Base-by-base conservation (phyloP, 2,113 vertebrate genomes). In the Litocranius walleri region DNA sequence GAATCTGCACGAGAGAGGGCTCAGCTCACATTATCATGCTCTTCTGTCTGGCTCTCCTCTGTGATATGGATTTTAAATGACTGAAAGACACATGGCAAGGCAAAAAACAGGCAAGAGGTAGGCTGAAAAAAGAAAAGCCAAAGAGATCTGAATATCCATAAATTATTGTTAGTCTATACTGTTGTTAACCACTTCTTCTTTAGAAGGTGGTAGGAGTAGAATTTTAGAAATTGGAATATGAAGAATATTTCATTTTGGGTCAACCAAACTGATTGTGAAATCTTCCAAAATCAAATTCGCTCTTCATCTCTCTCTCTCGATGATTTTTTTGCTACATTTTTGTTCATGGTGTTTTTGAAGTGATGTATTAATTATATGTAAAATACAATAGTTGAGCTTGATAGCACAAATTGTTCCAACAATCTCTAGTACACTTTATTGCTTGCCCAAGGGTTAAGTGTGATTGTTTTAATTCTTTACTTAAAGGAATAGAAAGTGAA, bases 381-480 rank as follows among this genome's bases (percentile, higher is more conserved):
- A 91, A 95, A 95, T 94, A n/a, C 12, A 48, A 89, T 62, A 56
- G 50, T 48, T 95, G 59, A 88, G 27, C 36, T 95, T 74, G 16
- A 64, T 88, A 88, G 50, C 5, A 43, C 1, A 17, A 74, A 9
- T 30, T 3, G 16, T 90, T 88, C 45, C 36, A 90, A 40, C 4
- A n/a, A 52, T 83, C 83, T 95, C 36, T 87, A 48, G 71, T 52
- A 33, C 13, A 21, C 3, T 61, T 91, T 59, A 80, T 43, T 80
- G 25, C 64, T 94, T 95, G 43, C 40, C 84, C 15, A 59, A 43
- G 10, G 14, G 40, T 84, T 88, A 90, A 96, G 71, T 54, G 29
- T 61, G 29, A 71, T 90, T 85, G 27, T 91, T 95, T 89, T 90
- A 95, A 80, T 45, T 94, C 43, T 96, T 95, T 27, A 43, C 33